Conservation (phyloP, 2,888 invertebrate genomes). For the Sminthurinus aureus region DNA sequence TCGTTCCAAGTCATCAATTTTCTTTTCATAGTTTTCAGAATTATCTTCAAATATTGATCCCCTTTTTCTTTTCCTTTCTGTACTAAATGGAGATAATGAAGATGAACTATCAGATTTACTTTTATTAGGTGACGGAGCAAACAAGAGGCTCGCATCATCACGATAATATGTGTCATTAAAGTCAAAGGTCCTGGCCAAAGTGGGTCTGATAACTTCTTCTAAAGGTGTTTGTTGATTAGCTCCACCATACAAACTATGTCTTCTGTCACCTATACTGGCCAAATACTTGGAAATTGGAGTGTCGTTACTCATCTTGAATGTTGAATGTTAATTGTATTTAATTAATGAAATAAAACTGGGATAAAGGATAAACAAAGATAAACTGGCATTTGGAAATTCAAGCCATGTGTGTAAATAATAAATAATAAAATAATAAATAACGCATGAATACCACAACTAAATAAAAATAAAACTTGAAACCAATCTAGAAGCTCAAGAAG, state of each 20-base stretch:
- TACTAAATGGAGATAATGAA: neutral
- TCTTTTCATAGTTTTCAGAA: slow-evolving; percentile 45
- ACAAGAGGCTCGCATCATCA: slow-evolving; percentile 48
- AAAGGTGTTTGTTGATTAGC: neutral
- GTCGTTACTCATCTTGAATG: slow-evolving; percentile 27
- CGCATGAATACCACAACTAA: too few species aligned
- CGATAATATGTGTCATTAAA: slow-evolving; percentile 51
- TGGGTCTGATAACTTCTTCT: neutral
- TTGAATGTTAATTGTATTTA: too few species aligned
- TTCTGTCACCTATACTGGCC: slow-evolving; percentile 33
- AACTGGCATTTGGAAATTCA: too few species aligned
- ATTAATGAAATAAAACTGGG: too few species aligned
- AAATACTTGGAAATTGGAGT: slow-evolving; percentile 42
- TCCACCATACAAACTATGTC: slow-evolving; percentile 26
- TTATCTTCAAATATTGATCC: slow-evolving; percentile 40
- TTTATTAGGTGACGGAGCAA: slow-evolving; percentile 42
- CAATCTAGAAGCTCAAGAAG: too few species aligned
- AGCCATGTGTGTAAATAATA: too few species aligned
- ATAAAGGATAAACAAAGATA: too few species aligned
- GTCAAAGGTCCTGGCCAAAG: slow-evolving; percentile 46
- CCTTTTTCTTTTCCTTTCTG: slow-evolving; percentile 38
- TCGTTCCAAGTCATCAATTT: slow-evolving; percentile 51
- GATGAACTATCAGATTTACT: slow-evolving; percentile 29
- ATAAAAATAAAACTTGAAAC: too few species aligned
- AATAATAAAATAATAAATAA: too few species aligned